Evolutionary conservation across 2,888 invertebrate species (phyloP), one percentile per base, ranked within the genome.

Genomic region (Drosophila trichaetosa): DNA sequence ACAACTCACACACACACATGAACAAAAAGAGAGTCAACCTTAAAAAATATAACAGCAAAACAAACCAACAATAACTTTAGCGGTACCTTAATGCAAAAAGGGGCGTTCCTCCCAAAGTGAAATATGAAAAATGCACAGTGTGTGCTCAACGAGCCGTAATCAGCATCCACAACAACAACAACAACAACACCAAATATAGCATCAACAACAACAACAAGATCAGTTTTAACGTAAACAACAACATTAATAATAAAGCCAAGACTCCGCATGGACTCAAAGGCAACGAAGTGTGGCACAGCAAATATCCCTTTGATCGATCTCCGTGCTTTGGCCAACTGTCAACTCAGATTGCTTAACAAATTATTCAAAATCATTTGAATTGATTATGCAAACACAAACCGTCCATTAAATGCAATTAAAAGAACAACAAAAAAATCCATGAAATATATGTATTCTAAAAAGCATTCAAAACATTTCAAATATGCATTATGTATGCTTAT

Each of bases 51-150:
- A 70, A 40, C 64, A 69, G 54, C 59, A 29, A 57, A 53, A 65
- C 48, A 42, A 58, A 52, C 65, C 51, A 69, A 79, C 69, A 59
- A 64, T 59, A 62, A 73, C 49, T 65, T 80, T 67, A 64, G 80
- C 78, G 71, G 70, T 79, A 65, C 80, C 71, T 80, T 71, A 64
- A 78, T 80, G 71, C 78, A 71, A 75, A 75, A 80, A 67, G 81
- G 79, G 79, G 79, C 79, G 81, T 76, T 65, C 63, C 64, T 65
- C 67, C 69, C 81, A 77, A 76, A 79, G 77, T 80, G 79, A 79
- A 80, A 80, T 80, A 79, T 79, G 81, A 79, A 79, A 79, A 79
- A 79, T 80, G 81, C 77, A 80, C 80, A 72, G 69, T 72, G 80
- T 72, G 80, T 76, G 79, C 77, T 33, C 33, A 76, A 61, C 68